These are phyloP conservation scores for Xestobium rufovillosum DNA, from an alignment of 2,888 invertebrate species.

Conservation along the genomic window DNA sequence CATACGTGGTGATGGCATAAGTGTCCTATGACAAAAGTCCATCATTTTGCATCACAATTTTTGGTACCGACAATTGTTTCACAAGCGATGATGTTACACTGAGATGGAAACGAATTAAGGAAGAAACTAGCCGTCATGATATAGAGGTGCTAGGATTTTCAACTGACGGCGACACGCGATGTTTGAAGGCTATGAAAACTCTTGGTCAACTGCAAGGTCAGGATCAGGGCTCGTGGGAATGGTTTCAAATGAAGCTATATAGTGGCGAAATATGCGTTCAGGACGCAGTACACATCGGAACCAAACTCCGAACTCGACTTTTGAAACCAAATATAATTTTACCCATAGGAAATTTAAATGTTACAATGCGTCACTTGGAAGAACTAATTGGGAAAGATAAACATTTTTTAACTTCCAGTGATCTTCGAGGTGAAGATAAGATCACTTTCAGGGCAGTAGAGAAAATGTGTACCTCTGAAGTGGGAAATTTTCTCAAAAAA, in stretches of 20 bases:
- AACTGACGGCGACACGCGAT: slow-evolving; percentile 22
- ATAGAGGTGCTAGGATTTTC: slow-evolving; percentile 20
- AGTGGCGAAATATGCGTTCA: slow-evolving; percentile 6
- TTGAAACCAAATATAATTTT: slow-evolving; percentile 1
- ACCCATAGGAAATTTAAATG: slow-evolving; percentile 2
- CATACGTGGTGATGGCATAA: slow-evolving; percentile 19
- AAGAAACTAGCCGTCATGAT: slow-evolving; percentile 12
- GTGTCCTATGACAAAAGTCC: slow-evolving; percentile 14
- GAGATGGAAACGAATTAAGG: slow-evolving; percentile 17
- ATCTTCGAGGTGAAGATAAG: slow-evolving; percentile 5
- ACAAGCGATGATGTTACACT: slow-evolving; percentile 10
- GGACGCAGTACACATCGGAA: slow-evolving; percentile 7
- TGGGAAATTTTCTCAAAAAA: neutral
- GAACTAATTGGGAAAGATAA: slow-evolving; percentile 6
- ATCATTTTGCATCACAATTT: slow-evolving; percentile 18
- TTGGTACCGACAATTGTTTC: slow-evolving; percentile 19
- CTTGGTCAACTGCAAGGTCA: no score
- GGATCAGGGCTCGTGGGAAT: no score
- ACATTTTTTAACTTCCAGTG: slow-evolving; percentile 5
- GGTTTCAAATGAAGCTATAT: slow-evolving; percentile 5
- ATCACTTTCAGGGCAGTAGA: slow-evolving; percentile 7
- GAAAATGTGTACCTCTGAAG: slow-evolving; percentile 3
- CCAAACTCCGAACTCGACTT: slow-evolving; percentile 6
- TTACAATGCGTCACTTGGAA: neutral
- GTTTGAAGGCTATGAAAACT: slow-evolving; percentile 22